Conservation (phyloP, 2,797 vertebrate genomes). For the Heteromormyrus szaboi region DNA sequence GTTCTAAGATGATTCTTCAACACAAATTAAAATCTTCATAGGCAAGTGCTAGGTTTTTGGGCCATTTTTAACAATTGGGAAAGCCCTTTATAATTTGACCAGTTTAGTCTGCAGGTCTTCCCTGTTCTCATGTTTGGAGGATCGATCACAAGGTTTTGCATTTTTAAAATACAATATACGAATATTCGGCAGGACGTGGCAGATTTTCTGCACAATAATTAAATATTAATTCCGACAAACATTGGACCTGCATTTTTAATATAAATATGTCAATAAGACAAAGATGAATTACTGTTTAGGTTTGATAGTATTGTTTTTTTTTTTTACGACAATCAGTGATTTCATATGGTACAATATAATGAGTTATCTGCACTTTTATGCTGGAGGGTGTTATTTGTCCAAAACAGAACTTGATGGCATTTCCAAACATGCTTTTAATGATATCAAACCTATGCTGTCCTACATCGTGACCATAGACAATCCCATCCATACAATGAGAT, state of each 20-base stretch:
- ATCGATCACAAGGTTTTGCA: neutral
- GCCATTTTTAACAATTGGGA: neutral
- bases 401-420: neutral
- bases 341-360: neutral
- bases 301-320: neutral
- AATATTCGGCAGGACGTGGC: neutral
- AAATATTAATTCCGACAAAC: conserved; percentile 2
- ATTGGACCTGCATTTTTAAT: neutral
- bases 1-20: neutral
- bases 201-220: neutral
- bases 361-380: neutral
- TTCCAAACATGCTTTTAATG: neutral
- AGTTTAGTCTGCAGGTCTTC: neutral
- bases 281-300: neutral
- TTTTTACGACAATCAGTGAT: neutral
- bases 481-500: neutral
- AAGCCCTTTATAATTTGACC: neutral
- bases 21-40: neutral
- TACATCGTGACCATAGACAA: neutral
- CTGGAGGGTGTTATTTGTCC: neutral
- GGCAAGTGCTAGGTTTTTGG: neutral
- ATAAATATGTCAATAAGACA: neutral
- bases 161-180: neutral
- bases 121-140: neutral
- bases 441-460: neutral